Percentiles rank a stretch among this genome's conserved stretches.
phyloP scores from a whole-genome alignment of 2,797 vertebrate genomes.

The Gymnothorax reevesii region DNA sequence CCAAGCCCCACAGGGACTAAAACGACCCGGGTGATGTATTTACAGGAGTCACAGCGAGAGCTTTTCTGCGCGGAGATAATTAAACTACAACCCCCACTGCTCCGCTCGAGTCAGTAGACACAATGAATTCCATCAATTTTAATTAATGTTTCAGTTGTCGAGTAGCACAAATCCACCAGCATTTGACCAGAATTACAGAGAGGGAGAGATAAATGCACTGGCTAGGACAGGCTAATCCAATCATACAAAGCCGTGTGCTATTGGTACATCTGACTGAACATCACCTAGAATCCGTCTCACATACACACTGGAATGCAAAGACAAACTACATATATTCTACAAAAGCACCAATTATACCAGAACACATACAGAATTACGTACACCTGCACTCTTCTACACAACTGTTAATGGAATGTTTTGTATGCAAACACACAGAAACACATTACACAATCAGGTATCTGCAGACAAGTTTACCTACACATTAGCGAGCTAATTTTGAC shows the following conservation, averaged over 20 bases:
- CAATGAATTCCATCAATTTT: slow-evolving; percentile 30
- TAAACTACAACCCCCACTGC: slow-evolving; percentile 20
- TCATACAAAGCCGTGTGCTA: neutral
- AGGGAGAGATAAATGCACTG: slow-evolving; percentile 4
- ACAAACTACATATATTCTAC: neutral
- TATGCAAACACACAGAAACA: neutral
- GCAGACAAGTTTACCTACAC: neutral
- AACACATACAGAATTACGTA: neutral
- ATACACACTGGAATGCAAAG: slow-evolving; percentile 9
- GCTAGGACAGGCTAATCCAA: neutral
- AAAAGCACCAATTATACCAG: neutral
- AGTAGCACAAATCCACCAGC: slow-evolving; percentile 27
- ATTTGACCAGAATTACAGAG: slow-evolving; percentile 26
- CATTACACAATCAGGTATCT: neutral
- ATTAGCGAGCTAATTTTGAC: neutral
- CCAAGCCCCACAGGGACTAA: neutral
- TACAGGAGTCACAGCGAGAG: slow-evolving; percentile 31
- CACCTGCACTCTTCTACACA: neutral
- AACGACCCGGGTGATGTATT: neutral
- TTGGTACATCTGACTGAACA: neutral
- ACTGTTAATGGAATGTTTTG: neutral
- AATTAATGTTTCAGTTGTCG: slow-evolving; percentile 22
- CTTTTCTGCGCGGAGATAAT: slow-evolving; percentile 14
- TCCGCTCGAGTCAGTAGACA: slow-evolving; percentile 16
- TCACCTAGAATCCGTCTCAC: neutral